Conservation (phyloP, 1,140 invertebrate genomes). For the Macrobrachium nipponense region DNA sequence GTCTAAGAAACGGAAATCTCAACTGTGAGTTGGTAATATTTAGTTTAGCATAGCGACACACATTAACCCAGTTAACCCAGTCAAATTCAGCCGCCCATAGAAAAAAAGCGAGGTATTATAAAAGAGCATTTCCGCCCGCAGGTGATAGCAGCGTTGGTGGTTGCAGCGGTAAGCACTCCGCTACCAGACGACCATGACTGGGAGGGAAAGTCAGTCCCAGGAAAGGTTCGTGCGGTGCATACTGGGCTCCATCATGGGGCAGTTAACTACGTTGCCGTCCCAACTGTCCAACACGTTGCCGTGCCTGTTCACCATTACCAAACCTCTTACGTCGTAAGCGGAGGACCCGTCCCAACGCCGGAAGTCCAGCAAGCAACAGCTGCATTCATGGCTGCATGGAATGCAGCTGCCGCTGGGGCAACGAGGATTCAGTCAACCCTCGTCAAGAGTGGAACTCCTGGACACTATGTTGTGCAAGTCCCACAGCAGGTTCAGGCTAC, state of each 20-base stretch:
- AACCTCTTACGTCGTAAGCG: too few relatives aligned
- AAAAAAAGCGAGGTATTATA: not conserved
- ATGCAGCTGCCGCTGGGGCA: conserved; percentile 14
- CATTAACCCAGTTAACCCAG: not conserved
- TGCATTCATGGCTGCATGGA: conserved; percentile 43
- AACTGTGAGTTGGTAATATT: too few relatives aligned
- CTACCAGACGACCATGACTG: conserved; percentile 36
- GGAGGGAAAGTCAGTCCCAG: not conserved
- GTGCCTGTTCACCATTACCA: not conserved
- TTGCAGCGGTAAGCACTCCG: conserved; percentile 18
- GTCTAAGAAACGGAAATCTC: not conserved
- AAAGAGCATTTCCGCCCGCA: not conserved
- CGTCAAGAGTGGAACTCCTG: not conserved
- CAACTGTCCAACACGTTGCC: not conserved
- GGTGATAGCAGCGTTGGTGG: conserved; percentile 33
- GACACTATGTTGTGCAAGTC: not conserved
- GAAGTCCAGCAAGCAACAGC: conserved; percentile 37
- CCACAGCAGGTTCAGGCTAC: conserved; percentile 4
- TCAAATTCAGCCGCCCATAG: not conserved
- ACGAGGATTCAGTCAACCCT: not conserved
- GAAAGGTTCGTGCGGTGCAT: too few relatives aligned
- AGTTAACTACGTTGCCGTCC: not conserved
- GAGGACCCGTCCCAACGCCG: not conserved
- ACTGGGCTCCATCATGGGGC: not conserved
- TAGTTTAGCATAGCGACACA: not conserved